A percentile compares a stretch with the other conserved stretches of the same genome.
phyloP scores from a whole-genome alignment of 2,113 vertebrate genomes.

The Xenotilapia leptura region DNA sequence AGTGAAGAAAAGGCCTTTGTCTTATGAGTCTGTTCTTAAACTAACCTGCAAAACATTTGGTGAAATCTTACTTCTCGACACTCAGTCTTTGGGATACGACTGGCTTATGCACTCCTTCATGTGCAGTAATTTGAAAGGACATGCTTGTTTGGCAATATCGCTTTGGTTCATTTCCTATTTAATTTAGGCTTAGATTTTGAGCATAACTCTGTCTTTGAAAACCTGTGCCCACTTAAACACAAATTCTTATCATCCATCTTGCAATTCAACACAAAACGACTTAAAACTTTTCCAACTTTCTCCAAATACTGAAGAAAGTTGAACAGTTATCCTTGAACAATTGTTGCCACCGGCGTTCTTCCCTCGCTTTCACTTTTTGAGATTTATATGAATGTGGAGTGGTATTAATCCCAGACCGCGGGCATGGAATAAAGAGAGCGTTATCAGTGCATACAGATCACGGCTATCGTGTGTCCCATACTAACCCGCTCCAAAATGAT shows the following conservation, averaged over 20 bases:
- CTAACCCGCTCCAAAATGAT: constrained; percentile 89
- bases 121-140: background rate
- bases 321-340: background rate
- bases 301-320: background rate
- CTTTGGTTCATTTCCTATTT: background rate
- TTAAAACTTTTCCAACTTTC: background rate
- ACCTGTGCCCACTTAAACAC: background rate
- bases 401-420: background rate
- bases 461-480: background rate
- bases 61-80: background rate
- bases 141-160: background rate
- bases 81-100: background rate
- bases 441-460: background rate
- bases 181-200: background rate
- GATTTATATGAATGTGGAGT: background rate
- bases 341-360: constrained; percentile 12
- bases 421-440: background rate
- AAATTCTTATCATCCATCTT: background rate
- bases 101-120: background rate
- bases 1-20: background rate
- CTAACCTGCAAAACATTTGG: constrained; percentile 5
- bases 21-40: background rate
- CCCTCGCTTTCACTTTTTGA: background rate
- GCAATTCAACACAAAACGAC: background rate
- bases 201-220: background rate